These are phyloP conservation scores for Bothrops jararaca DNA, from an alignment of 2,113 vertebrate genomes.

Conservation along the genomic window DNA sequence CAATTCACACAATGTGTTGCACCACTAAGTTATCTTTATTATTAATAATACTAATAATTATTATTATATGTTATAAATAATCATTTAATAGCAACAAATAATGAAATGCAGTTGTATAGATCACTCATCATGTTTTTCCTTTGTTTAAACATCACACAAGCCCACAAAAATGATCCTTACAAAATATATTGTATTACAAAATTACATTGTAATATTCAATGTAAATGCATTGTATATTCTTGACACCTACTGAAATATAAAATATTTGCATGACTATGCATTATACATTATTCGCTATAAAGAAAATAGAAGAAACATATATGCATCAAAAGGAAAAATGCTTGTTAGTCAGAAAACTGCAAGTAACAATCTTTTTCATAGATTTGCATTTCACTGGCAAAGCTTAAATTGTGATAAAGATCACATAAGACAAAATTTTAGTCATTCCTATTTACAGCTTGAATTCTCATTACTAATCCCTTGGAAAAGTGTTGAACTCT, in stretches of 20 bases:
- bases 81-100: background rate
- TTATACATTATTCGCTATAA: conserved; percentile 10
- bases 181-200: too few relatives aligned
- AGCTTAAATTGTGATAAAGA: conserved; percentile 22
- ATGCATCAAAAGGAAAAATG: background rate
- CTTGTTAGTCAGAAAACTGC: background rate
- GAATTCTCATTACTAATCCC: conserved; percentile 14
- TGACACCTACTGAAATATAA: background rate
- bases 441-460: background rate
- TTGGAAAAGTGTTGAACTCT: conserved; percentile 13
- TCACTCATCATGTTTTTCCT: background rate
- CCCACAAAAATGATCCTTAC: background rate
- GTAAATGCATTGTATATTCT: background rate
- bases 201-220: too few relatives aligned
- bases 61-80: background rate
- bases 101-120: background rate
- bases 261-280: background rate
- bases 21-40: background rate
- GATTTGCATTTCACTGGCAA: background rate
- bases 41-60: background rate
- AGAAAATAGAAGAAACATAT: conserved; percentile 28
- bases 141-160: background rate
- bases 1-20: background rate
- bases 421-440: conserved; percentile 1
- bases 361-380: conserved; percentile 34